Percentiles rank a stretch among this genome's conserved stretches.
These are phyloP conservation scores for Eucera pruinosa DNA, from an alignment of 2,888 invertebrate genomes.

Conservation along the genomic window DNA sequence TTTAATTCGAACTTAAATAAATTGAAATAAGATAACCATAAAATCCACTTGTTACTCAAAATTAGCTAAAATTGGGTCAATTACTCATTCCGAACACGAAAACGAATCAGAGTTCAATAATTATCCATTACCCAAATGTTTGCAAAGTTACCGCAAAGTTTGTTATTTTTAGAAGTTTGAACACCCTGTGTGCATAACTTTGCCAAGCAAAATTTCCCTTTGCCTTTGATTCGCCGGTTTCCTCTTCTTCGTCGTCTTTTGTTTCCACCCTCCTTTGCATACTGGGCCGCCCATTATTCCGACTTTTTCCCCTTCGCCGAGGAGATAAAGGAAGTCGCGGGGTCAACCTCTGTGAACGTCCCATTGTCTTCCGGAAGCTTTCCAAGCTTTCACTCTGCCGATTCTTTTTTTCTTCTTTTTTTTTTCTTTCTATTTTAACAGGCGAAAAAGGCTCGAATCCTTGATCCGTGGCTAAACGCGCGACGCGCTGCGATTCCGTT, in stretches of 20 bases:
- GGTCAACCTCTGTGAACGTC: slow-evolving; percentile 52
- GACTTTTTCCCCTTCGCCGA: slow-evolving; percentile 10
- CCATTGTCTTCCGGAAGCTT: slow-evolving; percentile 48
- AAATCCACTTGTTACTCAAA: no score
- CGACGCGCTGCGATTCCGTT: not conserved
- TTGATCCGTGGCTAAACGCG: not conserved
- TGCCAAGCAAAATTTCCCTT: no score
- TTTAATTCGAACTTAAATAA: no score
- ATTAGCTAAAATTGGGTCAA: no score
- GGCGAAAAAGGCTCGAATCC: not conserved
- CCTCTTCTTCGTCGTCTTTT: slow-evolving; percentile 25
- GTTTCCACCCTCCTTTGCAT: slow-evolving; percentile 46
- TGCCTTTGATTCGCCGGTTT: slow-evolving; percentile 20
- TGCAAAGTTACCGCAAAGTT: no score
- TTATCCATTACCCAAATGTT: no score
- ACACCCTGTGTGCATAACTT: no score
- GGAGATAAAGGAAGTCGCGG: slow-evolving; percentile 51
- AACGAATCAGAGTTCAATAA: no score
- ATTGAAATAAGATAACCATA: no score
- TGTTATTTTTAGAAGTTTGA: no score
- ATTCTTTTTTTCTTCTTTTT: no score
- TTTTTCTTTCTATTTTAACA: not conserved
- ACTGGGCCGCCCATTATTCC: slow-evolving; percentile 50
- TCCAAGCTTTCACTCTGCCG: not conserved
- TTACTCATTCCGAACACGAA: no score